A percentile compares a stretch with the other conserved stretches of the same genome.
These are phyloP conservation scores for Hermodice carunculata DNA, from an alignment of 2,888 invertebrate genomes.

Conservation along the genomic window DNA sequence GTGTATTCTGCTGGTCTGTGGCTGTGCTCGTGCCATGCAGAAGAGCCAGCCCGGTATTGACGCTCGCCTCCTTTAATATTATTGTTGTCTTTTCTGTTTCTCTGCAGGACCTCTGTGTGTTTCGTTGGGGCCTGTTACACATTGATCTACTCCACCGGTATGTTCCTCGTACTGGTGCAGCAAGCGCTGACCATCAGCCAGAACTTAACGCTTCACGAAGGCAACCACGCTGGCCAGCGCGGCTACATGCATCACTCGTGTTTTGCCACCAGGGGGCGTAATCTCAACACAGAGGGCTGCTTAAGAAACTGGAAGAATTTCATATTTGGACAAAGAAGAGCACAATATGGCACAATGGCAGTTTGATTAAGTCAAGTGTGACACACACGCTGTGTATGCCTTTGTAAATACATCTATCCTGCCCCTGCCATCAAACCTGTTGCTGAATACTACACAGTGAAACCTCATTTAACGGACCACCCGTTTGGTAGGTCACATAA, in stretches of 20 bases:
- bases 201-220: conserved; percentile 64
- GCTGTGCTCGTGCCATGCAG: neutral
- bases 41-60: neutral
- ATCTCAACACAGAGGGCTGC: conserved; percentile 59
- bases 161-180: conserved; percentile 54
- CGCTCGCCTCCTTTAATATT: neutral
- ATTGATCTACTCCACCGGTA: conserved; percentile 43
- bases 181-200: conserved; percentile 64
- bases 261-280: conserved; percentile 45
- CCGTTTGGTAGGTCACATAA: no score
- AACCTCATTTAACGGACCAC: no score
- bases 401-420: no score
- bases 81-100: neutral
- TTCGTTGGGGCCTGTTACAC: conserved; percentile 59
- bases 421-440: no score
- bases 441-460: no score
- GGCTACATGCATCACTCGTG: conserved; percentile 43
- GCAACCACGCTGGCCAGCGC: conserved; percentile 48
- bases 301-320: conserved; percentile 59
- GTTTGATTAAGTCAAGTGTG: no score
- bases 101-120: conserved; percentile 57
- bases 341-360: no score
- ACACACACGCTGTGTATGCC: no score
- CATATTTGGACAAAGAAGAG: no score
- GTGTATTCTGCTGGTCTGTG: neutral